These are phyloP conservation scores for Blastobasis adustella DNA, from an alignment of 2,888 invertebrate species.

Conservation along the genomic window DNA sequence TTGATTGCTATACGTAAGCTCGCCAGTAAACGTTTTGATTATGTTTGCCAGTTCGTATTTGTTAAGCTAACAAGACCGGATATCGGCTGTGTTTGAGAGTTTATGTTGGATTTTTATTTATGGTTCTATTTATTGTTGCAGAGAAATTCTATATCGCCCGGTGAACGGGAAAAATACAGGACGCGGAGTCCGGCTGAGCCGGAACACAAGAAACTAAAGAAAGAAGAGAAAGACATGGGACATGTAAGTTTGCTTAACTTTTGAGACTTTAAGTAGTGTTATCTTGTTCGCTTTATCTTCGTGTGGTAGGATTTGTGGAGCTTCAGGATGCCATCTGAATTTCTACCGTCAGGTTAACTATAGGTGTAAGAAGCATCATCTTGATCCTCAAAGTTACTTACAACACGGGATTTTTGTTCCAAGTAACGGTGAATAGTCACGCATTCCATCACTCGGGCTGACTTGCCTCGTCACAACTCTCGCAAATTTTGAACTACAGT, in stretches of 20 bases:
- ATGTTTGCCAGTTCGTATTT: conserved; percentile 63
- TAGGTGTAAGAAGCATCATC: too few species aligned
- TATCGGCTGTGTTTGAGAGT: conserved; percentile 24
- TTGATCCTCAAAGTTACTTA: too few species aligned
- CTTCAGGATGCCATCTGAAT: too few species aligned
- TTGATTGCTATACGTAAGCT: conserved; percentile 67
- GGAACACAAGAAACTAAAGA: conserved; percentile 82
- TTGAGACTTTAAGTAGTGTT: too few species aligned
- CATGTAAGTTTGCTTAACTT: conserved; percentile 77
- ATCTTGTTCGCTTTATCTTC: too few species aligned
- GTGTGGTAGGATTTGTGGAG: too few species aligned
- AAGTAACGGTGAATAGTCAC: too few species aligned
- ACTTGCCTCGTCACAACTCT: too few species aligned
- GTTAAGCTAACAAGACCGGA: conserved; percentile 40
- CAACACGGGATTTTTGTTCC: too few species aligned
- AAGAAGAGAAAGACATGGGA: conserved; percentile 88
- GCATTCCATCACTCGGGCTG: too few species aligned
- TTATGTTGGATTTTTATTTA: conserved; percentile 20
- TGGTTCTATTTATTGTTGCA: conserved; percentile 61
- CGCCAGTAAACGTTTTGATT: conserved; percentile 67
- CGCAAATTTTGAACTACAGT: too few species aligned
- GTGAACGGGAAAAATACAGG: conserved; percentile 87
- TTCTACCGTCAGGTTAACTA: too few species aligned
- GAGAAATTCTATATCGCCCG: conserved; percentile 91
- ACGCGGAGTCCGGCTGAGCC: conserved; percentile 85